phyloP scores from a whole-genome alignment of 2,797 vertebrate species.

The Microhierax caerulescens region DNA sequence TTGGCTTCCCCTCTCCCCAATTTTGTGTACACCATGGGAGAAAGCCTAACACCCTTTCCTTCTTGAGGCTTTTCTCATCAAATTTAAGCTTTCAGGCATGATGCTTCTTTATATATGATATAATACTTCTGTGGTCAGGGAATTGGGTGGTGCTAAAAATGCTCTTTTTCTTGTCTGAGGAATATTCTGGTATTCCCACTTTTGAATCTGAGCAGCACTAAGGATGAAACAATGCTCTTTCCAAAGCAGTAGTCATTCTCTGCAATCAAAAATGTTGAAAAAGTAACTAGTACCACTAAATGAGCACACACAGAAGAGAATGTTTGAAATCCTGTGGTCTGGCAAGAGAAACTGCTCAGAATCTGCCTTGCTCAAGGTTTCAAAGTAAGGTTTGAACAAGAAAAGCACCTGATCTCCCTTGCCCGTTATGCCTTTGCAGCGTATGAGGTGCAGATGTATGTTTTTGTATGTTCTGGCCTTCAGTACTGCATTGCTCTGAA shows the following conservation, averaged over 20 bases:
- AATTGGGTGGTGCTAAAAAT: background rate
- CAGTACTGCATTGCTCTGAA: background rate
- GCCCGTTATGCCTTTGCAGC: background rate
- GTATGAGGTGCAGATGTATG: rapidly evolving
- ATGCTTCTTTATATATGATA: background rate
- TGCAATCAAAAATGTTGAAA: background rate
- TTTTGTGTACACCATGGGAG: background rate
- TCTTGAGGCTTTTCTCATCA: background rate
- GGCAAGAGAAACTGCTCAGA: background rate
- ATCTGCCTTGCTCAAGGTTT: background rate
- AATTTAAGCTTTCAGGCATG: background rate
- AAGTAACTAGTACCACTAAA: background rate
- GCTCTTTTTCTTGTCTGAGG: background rate
- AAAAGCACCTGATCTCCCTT: background rate
- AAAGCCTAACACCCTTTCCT: background rate
- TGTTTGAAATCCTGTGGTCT: background rate
- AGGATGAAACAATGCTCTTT: background rate
- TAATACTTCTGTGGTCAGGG: background rate
- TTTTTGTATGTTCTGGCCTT: background rate
- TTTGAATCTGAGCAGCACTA: background rate
- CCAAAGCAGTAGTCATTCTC: background rate
- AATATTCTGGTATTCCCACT: background rate
- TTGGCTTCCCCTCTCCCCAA: background rate
- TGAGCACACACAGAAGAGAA: background rate
- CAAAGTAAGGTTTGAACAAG: background rate